A percentile compares a stretch with the other conserved stretches of the same genome.
Conservation (phyloP, 2,888 invertebrate species). For the Apamea epomidion region DNA sequence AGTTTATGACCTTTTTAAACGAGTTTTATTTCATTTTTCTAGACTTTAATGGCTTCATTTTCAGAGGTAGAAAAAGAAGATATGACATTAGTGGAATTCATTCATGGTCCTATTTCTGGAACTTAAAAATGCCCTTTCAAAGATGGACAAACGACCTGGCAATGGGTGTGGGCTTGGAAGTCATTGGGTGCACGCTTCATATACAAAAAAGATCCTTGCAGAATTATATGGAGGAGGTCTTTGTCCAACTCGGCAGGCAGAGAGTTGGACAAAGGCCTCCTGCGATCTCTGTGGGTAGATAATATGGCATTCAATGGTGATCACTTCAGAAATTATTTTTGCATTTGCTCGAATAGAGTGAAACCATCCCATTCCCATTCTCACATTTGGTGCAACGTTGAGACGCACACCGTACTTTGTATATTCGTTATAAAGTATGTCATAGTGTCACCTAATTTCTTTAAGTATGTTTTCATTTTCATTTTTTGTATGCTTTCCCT, state of each 20-base stretch:
- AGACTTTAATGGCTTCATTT: conserved; percentile 9
- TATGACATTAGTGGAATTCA: neutral
- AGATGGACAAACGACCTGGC: neutral
- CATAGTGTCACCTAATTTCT: no score
- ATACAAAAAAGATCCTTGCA: neutral
- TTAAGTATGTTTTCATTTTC: no score
- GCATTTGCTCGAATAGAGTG: neutral
- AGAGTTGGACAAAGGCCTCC: no score
- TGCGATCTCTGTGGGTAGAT: neutral
- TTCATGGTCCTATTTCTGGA: neutral
- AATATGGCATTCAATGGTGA: neutral
- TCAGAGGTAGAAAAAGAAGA: neutral
- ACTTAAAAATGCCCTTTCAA: neutral
- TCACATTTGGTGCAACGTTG: no score
- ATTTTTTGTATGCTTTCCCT: no score
- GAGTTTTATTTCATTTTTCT: conserved; percentile 18
- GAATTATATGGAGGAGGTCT: neutral
- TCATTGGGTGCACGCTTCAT: no score
- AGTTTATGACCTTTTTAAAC: conserved; percentile 45
- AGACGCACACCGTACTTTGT: no score
- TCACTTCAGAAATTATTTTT: neutral
- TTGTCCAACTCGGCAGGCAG: neutral
- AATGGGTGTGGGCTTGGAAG: neutral
- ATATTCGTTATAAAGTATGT: no score
- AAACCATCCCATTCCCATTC: neutral